These are phyloP conservation scores for Pomacea maculata DNA, from an alignment of 1,140 invertebrate species.

Conservation along the genomic window DNA sequence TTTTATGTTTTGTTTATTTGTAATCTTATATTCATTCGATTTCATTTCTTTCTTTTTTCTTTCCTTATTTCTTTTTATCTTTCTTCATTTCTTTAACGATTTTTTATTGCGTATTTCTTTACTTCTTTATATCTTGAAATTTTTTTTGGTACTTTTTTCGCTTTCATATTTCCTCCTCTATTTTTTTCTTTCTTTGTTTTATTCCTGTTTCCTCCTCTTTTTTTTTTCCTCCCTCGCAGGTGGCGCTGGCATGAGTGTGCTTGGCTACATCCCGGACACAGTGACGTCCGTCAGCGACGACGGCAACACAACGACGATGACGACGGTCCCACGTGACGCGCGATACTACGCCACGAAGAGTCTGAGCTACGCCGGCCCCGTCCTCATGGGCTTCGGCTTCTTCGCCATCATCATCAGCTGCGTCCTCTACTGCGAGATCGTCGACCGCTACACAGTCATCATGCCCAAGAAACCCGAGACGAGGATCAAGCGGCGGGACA, in stretches of 20 bases:
- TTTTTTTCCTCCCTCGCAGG: not conserved
- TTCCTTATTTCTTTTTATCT: constrained; percentile 2
- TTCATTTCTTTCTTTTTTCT: not conserved
- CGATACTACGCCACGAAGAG: constrained; percentile 27
- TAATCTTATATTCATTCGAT: not conserved
- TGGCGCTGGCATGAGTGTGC: constrained; percentile 31
- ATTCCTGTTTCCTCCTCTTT: not conserved
- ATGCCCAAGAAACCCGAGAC: constrained; percentile 39
- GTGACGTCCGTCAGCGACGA: constrained; percentile 3
- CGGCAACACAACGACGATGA: constrained; percentile 18
- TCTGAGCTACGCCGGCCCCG: constrained; percentile 49
- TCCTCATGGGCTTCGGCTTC: constrained; percentile 55
- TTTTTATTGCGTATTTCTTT: not conserved
- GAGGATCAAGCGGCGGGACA: constrained; percentile 36
- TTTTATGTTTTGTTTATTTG: not conserved
- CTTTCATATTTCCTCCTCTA: not conserved
- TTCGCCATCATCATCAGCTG: constrained; percentile 54
- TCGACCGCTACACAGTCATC: constrained; percentile 52
- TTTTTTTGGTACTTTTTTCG: not conserved
- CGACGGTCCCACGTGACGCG: not conserved
- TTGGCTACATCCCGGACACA: constrained; percentile 28
- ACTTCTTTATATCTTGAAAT: not conserved
- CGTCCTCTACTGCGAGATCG: constrained; percentile 59
- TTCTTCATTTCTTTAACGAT: not conserved
- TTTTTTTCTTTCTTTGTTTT: not conserved